phyloP scores from a whole-genome alignment of 2,113 vertebrate species.

The Rhinolophus ferrumequinum region DNA sequence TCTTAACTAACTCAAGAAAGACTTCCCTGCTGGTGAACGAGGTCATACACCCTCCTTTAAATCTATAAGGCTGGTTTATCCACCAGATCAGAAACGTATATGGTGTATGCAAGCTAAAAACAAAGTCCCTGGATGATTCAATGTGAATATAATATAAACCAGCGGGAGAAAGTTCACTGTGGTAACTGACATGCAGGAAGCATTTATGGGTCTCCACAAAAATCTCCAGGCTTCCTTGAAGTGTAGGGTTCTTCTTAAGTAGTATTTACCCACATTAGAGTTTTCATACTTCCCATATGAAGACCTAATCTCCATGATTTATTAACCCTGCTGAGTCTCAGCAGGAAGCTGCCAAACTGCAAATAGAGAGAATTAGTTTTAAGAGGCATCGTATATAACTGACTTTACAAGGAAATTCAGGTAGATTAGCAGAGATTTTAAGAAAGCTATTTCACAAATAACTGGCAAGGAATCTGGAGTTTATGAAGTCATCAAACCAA shows the following conservation, averaged over 20 bases:
- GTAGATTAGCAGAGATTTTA: conserved; percentile 55
- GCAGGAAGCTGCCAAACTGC: conserved; percentile 23
- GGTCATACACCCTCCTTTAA: background rate
- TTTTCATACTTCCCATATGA: background rate
- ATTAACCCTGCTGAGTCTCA: background rate
- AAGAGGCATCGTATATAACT: conserved; percentile 39
- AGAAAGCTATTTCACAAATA: conserved; percentile 1
- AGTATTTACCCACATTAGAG: background rate
- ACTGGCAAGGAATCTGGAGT: background rate
- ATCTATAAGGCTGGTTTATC: background rate
- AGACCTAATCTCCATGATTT: conserved; percentile 4
- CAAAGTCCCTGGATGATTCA: background rate
- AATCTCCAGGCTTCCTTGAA: background rate
- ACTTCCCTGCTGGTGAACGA: background rate
- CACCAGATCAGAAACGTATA: background rate
- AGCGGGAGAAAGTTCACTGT: background rate
- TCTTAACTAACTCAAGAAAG: conserved; percentile 15
- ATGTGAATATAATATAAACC: background rate
- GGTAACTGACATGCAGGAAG: background rate
- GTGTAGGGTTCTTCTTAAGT: background rate
- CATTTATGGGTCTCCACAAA: background rate
- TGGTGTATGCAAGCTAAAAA: background rate
- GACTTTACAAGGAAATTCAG: conserved; percentile 40
- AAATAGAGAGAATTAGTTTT: conserved; percentile 39
- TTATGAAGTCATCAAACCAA: conserved; percentile 26